Percentiles rank a stretch among this genome's conserved stretches.
Evolutionary conservation across 2,113 vertebrate species (phyloP).

Genomic region (Aegotheles bennettii): DNA sequence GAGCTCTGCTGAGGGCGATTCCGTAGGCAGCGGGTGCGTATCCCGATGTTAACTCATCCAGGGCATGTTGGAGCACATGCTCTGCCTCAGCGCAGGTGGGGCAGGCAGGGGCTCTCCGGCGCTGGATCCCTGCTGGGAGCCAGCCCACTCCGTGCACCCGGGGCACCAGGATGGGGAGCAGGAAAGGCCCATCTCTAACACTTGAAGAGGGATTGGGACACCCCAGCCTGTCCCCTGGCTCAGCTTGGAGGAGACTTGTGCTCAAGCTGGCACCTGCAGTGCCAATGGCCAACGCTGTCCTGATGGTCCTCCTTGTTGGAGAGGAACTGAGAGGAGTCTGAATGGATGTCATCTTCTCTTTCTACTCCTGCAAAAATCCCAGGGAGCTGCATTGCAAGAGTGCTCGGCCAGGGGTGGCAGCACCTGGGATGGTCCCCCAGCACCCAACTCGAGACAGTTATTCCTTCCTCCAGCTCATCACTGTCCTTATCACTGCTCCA

Average conservation of each 20-base stretch:
- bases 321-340: neutral
- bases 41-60: neutral
- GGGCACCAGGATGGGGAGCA: accelerated
- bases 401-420: neutral
- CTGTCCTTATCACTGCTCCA: neutral
- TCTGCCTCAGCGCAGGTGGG: accelerated
- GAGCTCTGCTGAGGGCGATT: no score
- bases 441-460: neutral
- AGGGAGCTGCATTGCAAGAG: neutral
- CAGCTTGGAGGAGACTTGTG: neutral
- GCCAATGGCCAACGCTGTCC: neutral
- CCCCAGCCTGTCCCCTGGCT: accelerated
- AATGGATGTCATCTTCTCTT: neutral
- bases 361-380: neutral
- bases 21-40: neutral
- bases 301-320: neutral
- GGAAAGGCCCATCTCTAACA: neutral
- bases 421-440: neutral
- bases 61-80: neutral
- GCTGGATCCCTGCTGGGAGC: accelerated
- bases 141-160: accelerated
- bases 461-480: neutral
- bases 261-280: accelerated
- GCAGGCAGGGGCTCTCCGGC: neutral
- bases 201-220: accelerated